Base-by-base conservation (phyloP, 2,888 invertebrate species). In the Melipona beecheii region DNA sequence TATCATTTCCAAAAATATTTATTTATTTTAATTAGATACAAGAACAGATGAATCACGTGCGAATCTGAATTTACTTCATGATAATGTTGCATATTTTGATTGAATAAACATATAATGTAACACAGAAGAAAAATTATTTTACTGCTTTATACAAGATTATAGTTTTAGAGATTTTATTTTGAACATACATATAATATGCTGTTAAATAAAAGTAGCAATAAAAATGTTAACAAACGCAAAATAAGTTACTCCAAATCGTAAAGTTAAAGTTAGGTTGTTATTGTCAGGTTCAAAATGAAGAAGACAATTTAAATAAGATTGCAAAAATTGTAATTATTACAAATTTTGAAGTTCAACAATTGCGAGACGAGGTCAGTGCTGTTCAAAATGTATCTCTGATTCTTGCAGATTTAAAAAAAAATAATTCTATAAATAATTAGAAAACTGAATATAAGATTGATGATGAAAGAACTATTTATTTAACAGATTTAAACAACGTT, bases 321-420 rank as follows among this genome's bases (percentile, higher is more conserved):
- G 50, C 78, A 11, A 52, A 68, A 13, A 71, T 78, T 50, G 56
- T 87, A 50, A 54, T 62, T n/a, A 17, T 31, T 50, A 43, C 81
- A 17, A 87, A 87, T n/a, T 1, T 15, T 15, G 78, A 74, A 36
- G 77, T 86, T 4, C 9, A 72, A 13, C 64, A n/a, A 62, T 77
- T 87, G n/a, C 81, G 72, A 77, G 65, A 86, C 36, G 86, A 87
- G 49, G 71, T 87, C n/a, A 24, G 65, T 27, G 62, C 76, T 36
- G 62, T 86, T 19, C 87, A 81, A 66, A 71, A 52, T 62, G 24
- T 36, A 60, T 3, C 15, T 9, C 9, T 43, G 43, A 43, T 2
- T n/a, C 54, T 31, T 31, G 9, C 9, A n/a, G 9, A 24, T 52
- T 31, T 50, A 4, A 27, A 50, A 19, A 24, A 50, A 64, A 56